Base-by-base conservation (phyloP, 2,113 vertebrate species). In the Phylloscopus trochiloides region DNA sequence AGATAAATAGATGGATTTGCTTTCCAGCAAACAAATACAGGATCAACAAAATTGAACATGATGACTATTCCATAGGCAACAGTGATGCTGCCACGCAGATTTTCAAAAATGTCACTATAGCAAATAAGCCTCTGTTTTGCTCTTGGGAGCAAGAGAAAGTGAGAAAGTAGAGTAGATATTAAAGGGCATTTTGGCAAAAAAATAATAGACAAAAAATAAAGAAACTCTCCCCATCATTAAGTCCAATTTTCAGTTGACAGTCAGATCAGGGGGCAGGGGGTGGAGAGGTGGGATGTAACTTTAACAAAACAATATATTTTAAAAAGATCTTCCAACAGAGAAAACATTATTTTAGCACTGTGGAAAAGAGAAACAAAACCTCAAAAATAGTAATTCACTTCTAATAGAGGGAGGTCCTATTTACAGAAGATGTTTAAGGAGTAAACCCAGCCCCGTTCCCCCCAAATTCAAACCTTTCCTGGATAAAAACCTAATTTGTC, bases 31-130 rank as follows among this genome's bases (percentile, higher is more conserved):
- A 96, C 79, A 96, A 95, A 93, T 83, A 90, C 86, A 81, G 82
- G 92, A 93, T 96, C 90, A 93, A 94, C 92, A 74, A 94, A 96
- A 96, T 90, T 95, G 96, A 97, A 97, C 88, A 93, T 84, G 95
- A 96, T 96, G 90, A 97, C 93, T 95, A 74, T 88, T 97, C 96
- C 86, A 95, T 87, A 93, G 90, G 96, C 94, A 96, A 96, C 90
- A 88, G 90, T 7, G 66, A 90, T 59, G 87, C 92, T 97, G 96
- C 94, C 96, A 94, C 63, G 88, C 93, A 96, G 94, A 96, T 96
- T 94, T 95, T 87, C 75, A 92, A 71, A 94, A 88, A 15, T 95
- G 95, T 96, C 96, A 97, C 95, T 96, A 92, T 5, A 91, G 94
- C 74, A 96, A 97, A 92, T 90, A 96, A 96, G 94, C 86, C 34